Base-by-base conservation (phyloP, 2,113 vertebrate genomes). In the Acanthochromis polyacanthus region DNA sequence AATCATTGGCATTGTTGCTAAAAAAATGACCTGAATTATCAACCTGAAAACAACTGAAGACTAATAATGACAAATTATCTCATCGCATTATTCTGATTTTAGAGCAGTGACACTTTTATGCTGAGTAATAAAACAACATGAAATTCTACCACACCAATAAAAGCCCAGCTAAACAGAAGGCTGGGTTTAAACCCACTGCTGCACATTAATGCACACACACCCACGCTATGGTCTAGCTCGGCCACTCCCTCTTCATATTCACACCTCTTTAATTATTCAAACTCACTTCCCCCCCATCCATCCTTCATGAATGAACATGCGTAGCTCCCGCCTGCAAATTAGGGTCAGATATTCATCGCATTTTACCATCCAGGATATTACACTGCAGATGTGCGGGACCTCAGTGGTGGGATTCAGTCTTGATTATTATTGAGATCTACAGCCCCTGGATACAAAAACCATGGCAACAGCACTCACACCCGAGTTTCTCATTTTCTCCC, bases 291-390 rank as follows among this genome's bases (percentile, higher is more conserved):
- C 7, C 83, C 66, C 78, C 68, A 20, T n/a, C 51, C 58, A 46
- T 60, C 57, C 74, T 51, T 64, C 82, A 62, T 84, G 76, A 88
- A 86, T 73, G 73, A 86, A 82, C 61, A 78, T 69, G 61, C 78
- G 36, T 40, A 0, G 66, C 66, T 71, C 66, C 5, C 36, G 32
- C 16, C 50, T 40, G 87, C 72, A 92, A 88, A 93, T 92, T 86
- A 89, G 76, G 79, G 84, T 90, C 84, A 88, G 60, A 70, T 71
- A 82, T 88, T 84, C 83, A 80, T 78, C 40, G 2, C 58, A 40
- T 59, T 58, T 69, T 60, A 28, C 46, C 38, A 46, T 53, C 38
- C 71, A 71, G 78, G 59, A 85, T 53, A 78, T 82, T 40, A 78
- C 8, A 16, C 22, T 10, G 62, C 70, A 32, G 40, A 61, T 75